Conservation (phyloP, 2,888 invertebrate species). For the Calliopum simillimum region DNA sequence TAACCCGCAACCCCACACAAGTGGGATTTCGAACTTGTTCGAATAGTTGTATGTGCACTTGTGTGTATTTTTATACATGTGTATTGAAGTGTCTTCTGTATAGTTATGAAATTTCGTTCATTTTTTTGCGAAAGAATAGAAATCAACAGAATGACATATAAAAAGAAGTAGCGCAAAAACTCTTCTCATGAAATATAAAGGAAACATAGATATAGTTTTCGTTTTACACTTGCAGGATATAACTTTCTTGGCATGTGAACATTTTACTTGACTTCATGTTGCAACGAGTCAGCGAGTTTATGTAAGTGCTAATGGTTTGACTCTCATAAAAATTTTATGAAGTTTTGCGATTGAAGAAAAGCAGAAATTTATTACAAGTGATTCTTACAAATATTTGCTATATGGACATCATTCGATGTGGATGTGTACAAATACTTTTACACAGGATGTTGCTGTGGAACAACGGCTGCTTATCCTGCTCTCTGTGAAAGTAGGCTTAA, state of each 20-base stretch:
- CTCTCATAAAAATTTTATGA: constrained; percentile 21
- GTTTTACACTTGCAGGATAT: not conserved
- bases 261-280: too few species aligned
- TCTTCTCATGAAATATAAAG: not conserved
- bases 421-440: too few species aligned
- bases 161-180: not conserved
- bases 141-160: not conserved
- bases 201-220: not conserved
- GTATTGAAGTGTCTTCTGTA: not conserved
- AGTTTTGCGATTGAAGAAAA: not conserved
- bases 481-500: too few species aligned
- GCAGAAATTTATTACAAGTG: too few species aligned
- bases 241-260: not conserved
- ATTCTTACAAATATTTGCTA: too few species aligned
- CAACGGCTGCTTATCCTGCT: too few species aligned
- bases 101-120: not conserved
- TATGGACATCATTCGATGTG: too few species aligned
- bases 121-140: not conserved
- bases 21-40: not conserved
- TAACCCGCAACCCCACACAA: too few species aligned
- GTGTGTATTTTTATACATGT: not conserved
- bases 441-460: too few species aligned
- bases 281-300: not conserved
- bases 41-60: not conserved
- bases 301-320: constrained; percentile 23